Conservation (phyloP, 1,140 invertebrate genomes). For the Microplitis demolitor region DNA sequence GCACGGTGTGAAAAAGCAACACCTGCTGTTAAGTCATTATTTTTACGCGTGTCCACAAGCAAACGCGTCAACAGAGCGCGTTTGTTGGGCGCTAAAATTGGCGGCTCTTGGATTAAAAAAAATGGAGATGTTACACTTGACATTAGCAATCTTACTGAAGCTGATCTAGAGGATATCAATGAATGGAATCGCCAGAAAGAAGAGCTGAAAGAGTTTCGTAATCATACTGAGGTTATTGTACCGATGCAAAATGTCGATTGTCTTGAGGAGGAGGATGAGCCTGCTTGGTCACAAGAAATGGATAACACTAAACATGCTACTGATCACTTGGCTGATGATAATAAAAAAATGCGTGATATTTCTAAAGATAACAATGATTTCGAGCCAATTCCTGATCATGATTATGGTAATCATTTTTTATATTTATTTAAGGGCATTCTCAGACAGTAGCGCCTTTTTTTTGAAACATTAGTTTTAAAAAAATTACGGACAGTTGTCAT, state of each 20-base stretch:
- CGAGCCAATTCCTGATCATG: not conserved
- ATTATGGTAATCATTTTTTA: conserved; percentile 3
- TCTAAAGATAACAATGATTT: not conserved
- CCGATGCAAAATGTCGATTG: conserved; percentile 27
- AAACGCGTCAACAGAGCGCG: conserved; percentile 42
- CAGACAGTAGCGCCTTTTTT: too few species aligned
- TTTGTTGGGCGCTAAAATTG: conserved; percentile 36
- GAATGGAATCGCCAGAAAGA: conserved; percentile 40
- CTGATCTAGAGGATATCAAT: conserved; percentile 35
- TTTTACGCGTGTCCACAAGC: conserved; percentile 42
- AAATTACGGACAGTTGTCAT: too few species aligned
- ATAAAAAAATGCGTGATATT: not conserved
- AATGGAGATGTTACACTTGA: conserved; percentile 32
- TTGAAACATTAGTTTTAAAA: too few species aligned
- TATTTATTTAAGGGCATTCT: not conserved
- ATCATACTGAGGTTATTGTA: not conserved
- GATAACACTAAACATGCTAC: not conserved
- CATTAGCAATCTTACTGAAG: conserved; percentile 29
- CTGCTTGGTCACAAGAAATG: conserved; percentile 6
- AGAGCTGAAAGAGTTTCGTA: not conserved
- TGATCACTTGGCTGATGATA: not conserved
- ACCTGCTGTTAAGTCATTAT: conserved; percentile 43
- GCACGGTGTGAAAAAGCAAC: conserved; percentile 48
- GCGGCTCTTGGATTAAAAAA: conserved; percentile 37
- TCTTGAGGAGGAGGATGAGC: conserved; percentile 23